These are phyloP conservation scores for Clarias gariepinus DNA, from an alignment of 2,113 vertebrate species.

Conservation along the genomic window DNA sequence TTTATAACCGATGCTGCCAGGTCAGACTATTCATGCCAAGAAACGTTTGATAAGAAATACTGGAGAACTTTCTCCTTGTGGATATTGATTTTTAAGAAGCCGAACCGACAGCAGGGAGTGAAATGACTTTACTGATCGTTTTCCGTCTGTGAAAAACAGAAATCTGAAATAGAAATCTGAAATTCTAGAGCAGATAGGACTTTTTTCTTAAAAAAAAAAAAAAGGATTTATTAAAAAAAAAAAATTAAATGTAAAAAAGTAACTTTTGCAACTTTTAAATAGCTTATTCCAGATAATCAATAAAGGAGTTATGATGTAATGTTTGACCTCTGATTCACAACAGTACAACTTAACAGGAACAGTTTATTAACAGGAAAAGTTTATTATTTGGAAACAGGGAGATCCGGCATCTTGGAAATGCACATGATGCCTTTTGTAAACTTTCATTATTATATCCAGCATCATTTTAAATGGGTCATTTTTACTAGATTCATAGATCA, in stretches of 20 bases:
- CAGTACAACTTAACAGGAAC: background rate
- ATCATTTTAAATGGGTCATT: background rate
- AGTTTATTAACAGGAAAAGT: background rate
- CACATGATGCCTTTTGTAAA: background rate
- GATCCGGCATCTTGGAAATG: background rate
- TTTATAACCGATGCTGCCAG: conserved; percentile 14
- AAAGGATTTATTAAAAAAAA: no score
- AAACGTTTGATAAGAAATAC: conserved; percentile 20
- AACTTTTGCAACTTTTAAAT: background rate
- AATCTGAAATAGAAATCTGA: conserved; percentile 9
- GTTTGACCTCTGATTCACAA: background rate
- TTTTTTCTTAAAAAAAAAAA: no score
- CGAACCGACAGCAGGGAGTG: background rate
- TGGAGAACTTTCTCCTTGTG: background rate
- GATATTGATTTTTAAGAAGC: conserved; percentile 4
- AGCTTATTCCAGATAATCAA: background rate
- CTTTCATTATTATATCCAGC: background rate
- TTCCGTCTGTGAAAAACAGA: background rate
- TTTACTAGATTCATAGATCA: background rate
- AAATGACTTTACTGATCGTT: conserved; percentile 5
- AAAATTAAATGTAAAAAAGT: no score
- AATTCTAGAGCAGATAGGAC: background rate
- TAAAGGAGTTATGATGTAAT: background rate
- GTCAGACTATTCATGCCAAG: background rate
- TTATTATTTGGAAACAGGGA: background rate